Percentiles rank a stretch among this genome's conserved stretches.
These are phyloP conservation scores for Hozukius guyotensis DNA, from an alignment of 2,797 vertebrate species.

Conservation along the genomic window DNA sequence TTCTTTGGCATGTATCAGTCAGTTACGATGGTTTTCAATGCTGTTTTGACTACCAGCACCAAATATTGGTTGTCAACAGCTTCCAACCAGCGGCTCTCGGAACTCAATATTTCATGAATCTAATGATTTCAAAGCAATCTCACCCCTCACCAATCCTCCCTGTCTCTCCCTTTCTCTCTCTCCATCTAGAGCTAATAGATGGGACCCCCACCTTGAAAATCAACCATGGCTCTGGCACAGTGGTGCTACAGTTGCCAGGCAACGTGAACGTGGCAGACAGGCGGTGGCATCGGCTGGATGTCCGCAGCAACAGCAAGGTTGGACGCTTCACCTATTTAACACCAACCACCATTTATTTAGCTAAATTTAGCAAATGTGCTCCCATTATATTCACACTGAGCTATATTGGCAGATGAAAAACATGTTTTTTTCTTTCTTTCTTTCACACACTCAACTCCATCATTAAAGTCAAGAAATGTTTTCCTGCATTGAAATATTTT, in stretches of 20 bases:
- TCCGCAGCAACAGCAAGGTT: constrained; percentile 90
- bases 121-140: constrained; percentile 3
- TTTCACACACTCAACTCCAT: background rate
- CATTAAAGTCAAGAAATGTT: background rate
- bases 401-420: background rate
- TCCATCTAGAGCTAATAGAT: constrained; percentile 82
- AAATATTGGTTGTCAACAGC: background rate
- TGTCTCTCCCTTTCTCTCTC: background rate
- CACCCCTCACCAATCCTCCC: background rate
- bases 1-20: background rate
- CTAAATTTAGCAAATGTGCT: constrained; percentile 2
- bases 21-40: background rate
- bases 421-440: background rate
- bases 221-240: constrained; percentile 86
- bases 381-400: background rate
- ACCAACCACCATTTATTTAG: constrained; percentile 1
- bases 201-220: constrained; percentile 90
- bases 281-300: constrained; percentile 90
- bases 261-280: constrained; percentile 90
- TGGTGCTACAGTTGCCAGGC: constrained; percentile 88
- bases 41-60: background rate
- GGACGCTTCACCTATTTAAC: constrained; percentile 33
- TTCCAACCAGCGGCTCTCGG: background rate
- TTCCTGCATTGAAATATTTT: background rate
- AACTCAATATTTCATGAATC: background rate